Evolutionary conservation across 2,888 invertebrate species (phyloP).

Genomic region (Masnerella sp.): DNA sequence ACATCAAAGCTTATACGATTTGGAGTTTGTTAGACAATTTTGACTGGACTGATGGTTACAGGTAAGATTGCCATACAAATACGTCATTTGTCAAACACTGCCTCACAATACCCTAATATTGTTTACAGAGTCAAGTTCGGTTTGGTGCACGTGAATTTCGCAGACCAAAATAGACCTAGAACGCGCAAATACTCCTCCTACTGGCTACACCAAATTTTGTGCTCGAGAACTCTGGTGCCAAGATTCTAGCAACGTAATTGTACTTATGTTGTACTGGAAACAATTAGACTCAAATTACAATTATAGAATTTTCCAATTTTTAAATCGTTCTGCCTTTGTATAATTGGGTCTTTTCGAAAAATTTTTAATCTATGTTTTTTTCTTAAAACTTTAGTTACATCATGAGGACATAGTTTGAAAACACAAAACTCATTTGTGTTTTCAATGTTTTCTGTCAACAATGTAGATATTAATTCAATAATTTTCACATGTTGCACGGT

Average conservation of each 20-base stretch:
- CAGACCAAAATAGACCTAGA: slow-evolving; percentile 80
- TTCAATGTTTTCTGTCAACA: too few species aligned
- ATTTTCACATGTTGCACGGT: too few species aligned
- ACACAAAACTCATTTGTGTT: too few species aligned
- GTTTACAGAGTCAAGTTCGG: slow-evolving; percentile 84
- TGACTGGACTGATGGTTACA: slow-evolving; percentile 82
- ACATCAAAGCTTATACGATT: slow-evolving; percentile 80
- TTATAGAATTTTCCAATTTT: too few species aligned
- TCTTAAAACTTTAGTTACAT: too few species aligned
- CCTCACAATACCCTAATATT: too few species aligned
- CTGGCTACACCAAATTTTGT: slow-evolving; percentile 49
- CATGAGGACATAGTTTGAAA: too few species aligned
- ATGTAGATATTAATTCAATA: too few species aligned
- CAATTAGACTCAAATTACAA: too few species aligned
- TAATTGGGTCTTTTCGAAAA: too few species aligned
- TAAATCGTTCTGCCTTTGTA: too few species aligned
- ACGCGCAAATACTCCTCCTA: slow-evolving; percentile 79
- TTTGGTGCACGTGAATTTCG: slow-evolving; percentile 83
- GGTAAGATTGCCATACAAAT: slow-evolving; percentile 73
- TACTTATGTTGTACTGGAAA: neutral
- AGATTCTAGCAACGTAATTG: neutral
- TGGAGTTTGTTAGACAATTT: slow-evolving; percentile 84
- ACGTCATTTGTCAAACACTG: neutral
- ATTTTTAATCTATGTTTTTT: too few species aligned
- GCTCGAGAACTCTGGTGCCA: slow-evolving; percentile 39